A percentile compares a stretch with the other conserved stretches of the same genome.
These are phyloP conservation scores for Odontocolon sp. DNA, from an alignment of 2,888 invertebrate genomes.

Conservation along the genomic window DNA sequence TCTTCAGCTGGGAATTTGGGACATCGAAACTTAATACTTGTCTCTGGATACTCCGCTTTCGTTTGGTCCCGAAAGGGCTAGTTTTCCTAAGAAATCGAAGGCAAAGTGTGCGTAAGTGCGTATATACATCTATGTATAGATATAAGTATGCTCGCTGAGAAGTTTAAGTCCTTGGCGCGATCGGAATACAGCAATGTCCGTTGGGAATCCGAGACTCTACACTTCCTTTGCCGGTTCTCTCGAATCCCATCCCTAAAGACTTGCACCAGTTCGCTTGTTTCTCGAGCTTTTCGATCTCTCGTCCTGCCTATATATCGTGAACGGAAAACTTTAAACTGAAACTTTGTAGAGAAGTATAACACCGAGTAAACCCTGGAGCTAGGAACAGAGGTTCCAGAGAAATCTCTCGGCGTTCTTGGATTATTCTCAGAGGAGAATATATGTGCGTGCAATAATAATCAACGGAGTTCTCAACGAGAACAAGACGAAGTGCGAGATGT, in stretches of 20 bases:
- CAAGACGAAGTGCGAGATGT: background rate
- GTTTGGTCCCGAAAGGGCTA: background rate
- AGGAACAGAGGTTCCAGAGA: background rate
- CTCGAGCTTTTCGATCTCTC: slow-evolving; percentile 55
- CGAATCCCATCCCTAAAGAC: slow-evolving; percentile 57
- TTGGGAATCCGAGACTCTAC: slow-evolving; percentile 41
- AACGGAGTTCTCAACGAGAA: slow-evolving; percentile 20
- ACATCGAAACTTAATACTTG: slow-evolving; percentile 21
- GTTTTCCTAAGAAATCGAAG: background rate
- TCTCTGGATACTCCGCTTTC: slow-evolving; percentile 1
- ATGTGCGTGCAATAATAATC: slow-evolving; percentile 40
- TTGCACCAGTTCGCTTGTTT: slow-evolving; percentile 17
- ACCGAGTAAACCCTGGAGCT: background rate
- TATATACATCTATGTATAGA: background rate
- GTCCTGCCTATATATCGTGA: slow-evolving; percentile 19
- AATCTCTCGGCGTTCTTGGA: background rate
- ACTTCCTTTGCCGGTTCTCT: slow-evolving; percentile 40
- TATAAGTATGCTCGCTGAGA: slow-evolving; percentile 18
- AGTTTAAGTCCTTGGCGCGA: slow-evolving; percentile 50
- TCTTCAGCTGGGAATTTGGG: no score
- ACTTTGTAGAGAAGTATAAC: slow-evolving; percentile 45
- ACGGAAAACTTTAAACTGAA: slow-evolving; percentile 43
- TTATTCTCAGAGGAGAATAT: slow-evolving; percentile 7
- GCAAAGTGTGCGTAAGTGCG: background rate
- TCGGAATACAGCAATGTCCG: slow-evolving; percentile 47